These are phyloP conservation scores for Prionchulus punctatus DNA, from an alignment of 2,888 invertebrate genomes.

Conservation along the genomic window DNA sequence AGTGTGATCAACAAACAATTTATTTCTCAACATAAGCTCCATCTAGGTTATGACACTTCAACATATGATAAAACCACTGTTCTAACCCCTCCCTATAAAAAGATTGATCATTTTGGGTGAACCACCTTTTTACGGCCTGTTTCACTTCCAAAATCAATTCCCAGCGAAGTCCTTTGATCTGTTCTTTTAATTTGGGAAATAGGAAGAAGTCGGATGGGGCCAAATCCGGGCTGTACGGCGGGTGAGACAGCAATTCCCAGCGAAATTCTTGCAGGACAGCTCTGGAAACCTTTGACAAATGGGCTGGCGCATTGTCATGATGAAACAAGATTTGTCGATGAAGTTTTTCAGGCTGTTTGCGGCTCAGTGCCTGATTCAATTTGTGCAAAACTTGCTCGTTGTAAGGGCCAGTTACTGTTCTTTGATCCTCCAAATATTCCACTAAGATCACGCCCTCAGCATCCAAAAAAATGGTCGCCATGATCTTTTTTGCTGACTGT, in stretches of 20 bases:
- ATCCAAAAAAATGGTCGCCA: too few species aligned
- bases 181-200: not conserved
- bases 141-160: not conserved
- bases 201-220: not conserved
- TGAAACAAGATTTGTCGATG: not conserved
- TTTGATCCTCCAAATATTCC: not conserved
- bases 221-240: not conserved
- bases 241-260: not conserved
- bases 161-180: not conserved
- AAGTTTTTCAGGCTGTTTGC: not conserved
- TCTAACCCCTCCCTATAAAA: not conserved
- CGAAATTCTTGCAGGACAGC: not conserved
- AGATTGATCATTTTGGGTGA: not conserved
- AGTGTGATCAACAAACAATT: too few species aligned
- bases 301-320: not conserved
- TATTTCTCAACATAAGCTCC: not conserved
- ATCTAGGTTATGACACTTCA: not conserved
- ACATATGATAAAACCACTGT: not conserved
- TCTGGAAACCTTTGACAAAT: not conserved
- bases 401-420: not conserved
- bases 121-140: not conserved
- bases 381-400: not conserved
- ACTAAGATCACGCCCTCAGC: too few species aligned
- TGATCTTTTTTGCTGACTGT: not conserved
- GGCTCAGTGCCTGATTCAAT: not conserved